Percentiles rank a stretch among this genome's conserved stretches.
Evolutionary conservation across 1,140 invertebrate species (phyloP).

Genomic region (Alviniconcha marisindica): DNA sequence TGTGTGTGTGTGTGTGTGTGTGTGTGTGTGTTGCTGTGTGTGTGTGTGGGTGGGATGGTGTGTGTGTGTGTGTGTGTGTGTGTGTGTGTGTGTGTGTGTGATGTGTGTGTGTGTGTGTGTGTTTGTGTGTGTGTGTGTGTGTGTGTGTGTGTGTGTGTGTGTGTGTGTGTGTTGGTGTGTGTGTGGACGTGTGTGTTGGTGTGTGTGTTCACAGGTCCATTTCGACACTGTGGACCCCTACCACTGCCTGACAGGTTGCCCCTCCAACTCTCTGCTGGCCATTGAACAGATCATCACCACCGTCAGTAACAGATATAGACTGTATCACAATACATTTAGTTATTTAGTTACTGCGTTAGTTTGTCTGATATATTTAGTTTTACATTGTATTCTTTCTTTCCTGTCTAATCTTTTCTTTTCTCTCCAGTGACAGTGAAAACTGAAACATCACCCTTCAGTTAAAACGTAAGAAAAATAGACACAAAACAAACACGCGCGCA

Average conservation of each 20-base stretch:
- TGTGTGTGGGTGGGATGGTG: neutral
- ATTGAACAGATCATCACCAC: neutral
- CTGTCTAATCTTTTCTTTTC: no score
- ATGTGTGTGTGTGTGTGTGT: neutral
- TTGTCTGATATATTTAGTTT: neutral
- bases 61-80: neutral
- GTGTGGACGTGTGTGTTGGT: neutral
- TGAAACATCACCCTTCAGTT: no score
- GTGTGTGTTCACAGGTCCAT: neutral
- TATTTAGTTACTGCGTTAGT: no score
- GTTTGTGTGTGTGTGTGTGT: neutral
- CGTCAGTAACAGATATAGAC: no score
- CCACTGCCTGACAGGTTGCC: conserved; percentile 26
- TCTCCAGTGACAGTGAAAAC: no score
- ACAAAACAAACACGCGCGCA: neutral
- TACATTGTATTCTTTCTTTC: neutral
- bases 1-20: neutral
- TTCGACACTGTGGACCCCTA: conserved; percentile 32
- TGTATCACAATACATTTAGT: no score
- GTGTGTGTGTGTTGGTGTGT: neutral
- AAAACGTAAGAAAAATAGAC: neutral
- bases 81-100: neutral
- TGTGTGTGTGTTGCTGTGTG: no score
- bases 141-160: neutral
- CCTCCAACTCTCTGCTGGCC: conserved; percentile 23